Evolutionary conservation across 2,888 invertebrate genomes (phyloP), one percentile per base, ranked within the genome.

Genomic region (Lasioglossum figueresi): DNA sequence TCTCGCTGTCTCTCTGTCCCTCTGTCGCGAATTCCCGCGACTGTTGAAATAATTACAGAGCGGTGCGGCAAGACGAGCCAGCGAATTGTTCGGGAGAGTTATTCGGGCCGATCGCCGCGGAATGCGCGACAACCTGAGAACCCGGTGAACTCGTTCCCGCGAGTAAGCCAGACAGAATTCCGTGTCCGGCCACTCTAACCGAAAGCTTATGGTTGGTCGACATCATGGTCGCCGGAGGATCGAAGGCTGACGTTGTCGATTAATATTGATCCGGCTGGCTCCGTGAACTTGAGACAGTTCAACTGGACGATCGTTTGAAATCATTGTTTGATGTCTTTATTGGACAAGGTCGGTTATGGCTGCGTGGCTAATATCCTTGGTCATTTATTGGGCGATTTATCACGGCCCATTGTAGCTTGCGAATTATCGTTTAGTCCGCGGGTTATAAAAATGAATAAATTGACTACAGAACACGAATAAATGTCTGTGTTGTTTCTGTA

Each of bases 21-120:
- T 16, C 31, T 19, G 66, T 31, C 31, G 66, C 66, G 34, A 31
- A 34, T 66, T 66, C 52, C 14, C 56, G 23, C 56, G 72, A 56
- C 72, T 31, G 72, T 73, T 79, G 56, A 43, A 59, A 73, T 43
- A 66, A 66, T 66, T 66, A 59, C 59, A 66, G 31, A 31, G 31
- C 66, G 31, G 66, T 8, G 66, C 23, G 37, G 52, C 31, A 31
- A 37, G 48, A 71, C 31, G 59, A 34, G 31, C 45, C 63, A 31
- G 23, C 66, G 45, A 80, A 80, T 77, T 68, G 77, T 80, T 76
- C 14, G 27, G 37, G 27, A 4, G 52, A 80, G 76, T 76, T 80
- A 76, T 76, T 68, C 66, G 31, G 76, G 27, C 48, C 72, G 37
- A 76, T 80, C 76, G 63, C 66, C 27, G 37, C 37, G 76, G 76